Evolutionary conservation across 2,797 vertebrate genomes (phyloP).

Genomic region (Pseudochromis fuscus): DNA sequence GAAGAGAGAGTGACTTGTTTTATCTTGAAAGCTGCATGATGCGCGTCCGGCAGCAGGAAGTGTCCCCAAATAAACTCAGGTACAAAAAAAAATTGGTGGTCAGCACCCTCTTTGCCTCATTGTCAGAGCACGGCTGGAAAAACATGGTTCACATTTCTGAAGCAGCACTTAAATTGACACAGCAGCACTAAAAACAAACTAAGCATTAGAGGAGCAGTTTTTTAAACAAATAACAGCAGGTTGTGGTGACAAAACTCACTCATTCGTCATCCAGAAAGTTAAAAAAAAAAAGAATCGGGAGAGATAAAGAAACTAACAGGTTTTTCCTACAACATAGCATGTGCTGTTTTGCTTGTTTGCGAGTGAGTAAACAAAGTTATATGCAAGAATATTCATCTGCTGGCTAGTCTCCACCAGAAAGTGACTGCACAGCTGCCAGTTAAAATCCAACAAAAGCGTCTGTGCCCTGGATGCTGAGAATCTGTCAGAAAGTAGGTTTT

Average conservation of each 20-base stretch:
- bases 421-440: constrained; percentile 2
- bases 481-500: constrained; percentile 15
- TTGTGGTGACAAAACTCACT: too few species aligned
- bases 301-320: background rate
- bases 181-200: constrained; percentile 3
- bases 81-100: constrained; percentile 47
- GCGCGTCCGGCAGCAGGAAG: constrained; percentile 39
- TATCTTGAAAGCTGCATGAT: constrained; percentile 13
- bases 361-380: constrained; percentile 2
- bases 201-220: constrained; percentile 8
- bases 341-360: background rate
- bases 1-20: constrained; percentile 28
- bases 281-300: background rate
- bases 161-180: constrained; percentile 23
- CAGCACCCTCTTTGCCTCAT: constrained; percentile 7
- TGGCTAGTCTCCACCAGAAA: background rate
- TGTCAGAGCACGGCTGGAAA: constrained; percentile 4
- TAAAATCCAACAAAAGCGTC: background rate
- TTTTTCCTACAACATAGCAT: background rate
- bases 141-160: constrained; percentile 18
- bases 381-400: background rate
- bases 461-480: background rate
- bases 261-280: background rate
- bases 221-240: constrained; percentile 4
- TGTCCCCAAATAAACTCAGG: constrained; percentile 31